phyloP scores from a whole-genome alignment of 2,888 invertebrate genomes.

The Osedax frankpressi region DNA sequence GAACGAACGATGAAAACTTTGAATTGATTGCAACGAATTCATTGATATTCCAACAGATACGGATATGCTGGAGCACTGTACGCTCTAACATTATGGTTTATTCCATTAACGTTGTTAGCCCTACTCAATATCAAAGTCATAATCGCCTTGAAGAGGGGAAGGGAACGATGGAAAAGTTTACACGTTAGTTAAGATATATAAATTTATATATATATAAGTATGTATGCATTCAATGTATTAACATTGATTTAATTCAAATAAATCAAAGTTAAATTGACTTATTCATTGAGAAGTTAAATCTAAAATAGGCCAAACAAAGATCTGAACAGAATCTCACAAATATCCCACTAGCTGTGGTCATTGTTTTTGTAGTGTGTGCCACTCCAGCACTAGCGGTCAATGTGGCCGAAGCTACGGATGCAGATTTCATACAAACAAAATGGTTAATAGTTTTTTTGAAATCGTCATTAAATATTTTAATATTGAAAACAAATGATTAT shows the following conservation, averaged over 20 bases:
- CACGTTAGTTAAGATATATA: conserved; percentile 14
- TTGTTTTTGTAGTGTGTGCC: conserved; percentile 30
- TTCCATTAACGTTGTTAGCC: conserved; percentile 27
- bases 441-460: no score
- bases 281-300: neutral
- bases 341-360: conserved; percentile 31
- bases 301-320: neutral
- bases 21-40: no score
- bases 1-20: no score
- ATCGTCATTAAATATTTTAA: no score
- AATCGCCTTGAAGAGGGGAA: conserved; percentile 26
- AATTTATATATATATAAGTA: neutral
- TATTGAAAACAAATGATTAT: no score
- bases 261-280: neutral
- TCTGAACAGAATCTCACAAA: conserved; percentile 30
- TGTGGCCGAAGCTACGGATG: conserved; percentile 24
- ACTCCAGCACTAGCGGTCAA: conserved; percentile 29
- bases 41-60: no score
- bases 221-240: neutral
- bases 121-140: conserved; percentile 29
- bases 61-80: conserved; percentile 26
- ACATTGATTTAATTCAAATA: neutral
- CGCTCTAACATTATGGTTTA: conserved; percentile 28
- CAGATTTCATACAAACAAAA: neutral
- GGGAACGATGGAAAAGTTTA: conserved; percentile 28